Evolutionary conservation across 1,140 invertebrate species (phyloP).

Genomic region (Chrysoperla carnea): DNA sequence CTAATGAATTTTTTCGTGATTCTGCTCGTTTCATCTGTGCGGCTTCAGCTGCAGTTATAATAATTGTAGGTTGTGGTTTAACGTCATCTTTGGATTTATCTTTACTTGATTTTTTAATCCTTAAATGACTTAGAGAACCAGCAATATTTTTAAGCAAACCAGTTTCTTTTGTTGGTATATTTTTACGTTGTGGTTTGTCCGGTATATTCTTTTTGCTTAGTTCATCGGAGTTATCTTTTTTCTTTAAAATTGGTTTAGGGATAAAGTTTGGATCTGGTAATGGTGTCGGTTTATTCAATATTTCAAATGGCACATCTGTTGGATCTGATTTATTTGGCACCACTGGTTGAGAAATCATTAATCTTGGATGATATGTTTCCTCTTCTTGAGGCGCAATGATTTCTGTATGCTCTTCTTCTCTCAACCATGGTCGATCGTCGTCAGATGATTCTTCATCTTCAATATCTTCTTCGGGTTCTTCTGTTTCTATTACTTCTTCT

Average conservation of each 20-base stretch:
- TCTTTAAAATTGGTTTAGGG: constrained; percentile 58
- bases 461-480: constrained; percentile 14
- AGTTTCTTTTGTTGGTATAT: constrained; percentile 1
- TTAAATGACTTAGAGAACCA: neutral
- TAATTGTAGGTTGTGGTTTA: constrained; percentile 1
- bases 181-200: constrained; percentile 9
- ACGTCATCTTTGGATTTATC: neutral
- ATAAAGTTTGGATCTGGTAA: constrained; percentile 41
- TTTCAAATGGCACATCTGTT: constrained; percentile 31
- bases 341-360: constrained; percentile 4
- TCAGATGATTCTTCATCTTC: constrained; percentile 12
- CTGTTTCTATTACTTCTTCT: constrained; percentile 3
- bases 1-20: constrained; percentile 19
- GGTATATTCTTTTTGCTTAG: constrained; percentile 6
- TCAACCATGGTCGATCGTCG: constrained; percentile 22
- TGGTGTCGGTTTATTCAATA: constrained; percentile 31
- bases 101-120: constrained; percentile 8
- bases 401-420: constrained; percentile 26
- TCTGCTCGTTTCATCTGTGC: constrained; percentile 17
- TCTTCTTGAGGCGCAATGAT: constrained; percentile 33
- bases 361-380: constrained; percentile 48
- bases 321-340: constrained; percentile 17
- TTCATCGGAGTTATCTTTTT: constrained; percentile 16
- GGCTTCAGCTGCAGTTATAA: constrained; percentile 11
- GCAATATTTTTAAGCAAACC: neutral